Conservation (phyloP, 2,113 vertebrate species). For the Leptobrachium ailaonicum region DNA sequence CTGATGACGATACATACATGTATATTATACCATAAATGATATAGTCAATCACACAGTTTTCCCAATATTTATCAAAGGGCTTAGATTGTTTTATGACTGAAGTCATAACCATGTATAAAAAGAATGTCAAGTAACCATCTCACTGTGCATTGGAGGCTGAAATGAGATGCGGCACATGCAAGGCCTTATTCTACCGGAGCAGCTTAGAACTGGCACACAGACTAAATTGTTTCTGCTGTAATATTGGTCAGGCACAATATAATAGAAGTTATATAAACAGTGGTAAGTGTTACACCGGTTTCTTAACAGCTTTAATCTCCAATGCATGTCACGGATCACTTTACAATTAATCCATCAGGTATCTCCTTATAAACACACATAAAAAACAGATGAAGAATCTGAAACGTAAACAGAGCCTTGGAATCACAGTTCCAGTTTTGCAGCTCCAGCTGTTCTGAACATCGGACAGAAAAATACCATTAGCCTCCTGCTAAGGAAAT, state of each 20-base stretch:
- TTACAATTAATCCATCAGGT: conserved; percentile 51
- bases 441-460: conserved; percentile 40
- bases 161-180: no score
- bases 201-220: conserved; percentile 47
- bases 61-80: no score
- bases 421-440: conserved; percentile 40
- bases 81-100: no score
- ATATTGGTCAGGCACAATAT: conserved; percentile 48
- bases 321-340: conserved; percentile 46
- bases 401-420: conserved; percentile 43
- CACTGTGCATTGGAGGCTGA: no score
- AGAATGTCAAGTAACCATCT: no score
- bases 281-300: conserved; percentile 55
- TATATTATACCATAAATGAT: no score
- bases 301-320: conserved; percentile 50
- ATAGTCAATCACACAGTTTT: no score
- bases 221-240: conserved; percentile 45
- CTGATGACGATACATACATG: no score
- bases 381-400: conserved; percentile 55
- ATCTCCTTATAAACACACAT: conserved; percentile 55
- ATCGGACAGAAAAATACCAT: conserved; percentile 42
- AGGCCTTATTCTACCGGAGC: neutral
- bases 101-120: no score
- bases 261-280: conserved; percentile 58
- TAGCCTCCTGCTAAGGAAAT: conserved; percentile 44